Conservation (phyloP, 2,113 vertebrate species). For the Lycaon pictus region DNA sequence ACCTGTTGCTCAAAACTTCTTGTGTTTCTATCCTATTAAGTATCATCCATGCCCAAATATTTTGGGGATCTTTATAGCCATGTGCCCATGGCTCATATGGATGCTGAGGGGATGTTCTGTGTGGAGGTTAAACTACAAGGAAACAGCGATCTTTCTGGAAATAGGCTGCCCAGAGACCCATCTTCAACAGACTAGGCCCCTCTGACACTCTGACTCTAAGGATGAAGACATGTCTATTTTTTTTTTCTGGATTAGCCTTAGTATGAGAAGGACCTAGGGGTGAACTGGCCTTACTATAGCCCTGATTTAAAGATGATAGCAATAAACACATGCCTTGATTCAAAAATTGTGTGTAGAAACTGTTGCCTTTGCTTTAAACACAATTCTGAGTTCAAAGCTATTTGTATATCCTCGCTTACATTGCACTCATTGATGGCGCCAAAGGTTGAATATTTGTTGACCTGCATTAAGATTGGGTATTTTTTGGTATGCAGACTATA, state of each 20-base stretch:
- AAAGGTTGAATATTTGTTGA: background rate
- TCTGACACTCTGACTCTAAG: background rate
- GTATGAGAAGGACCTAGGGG: background rate
- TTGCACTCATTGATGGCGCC: background rate
- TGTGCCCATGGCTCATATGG: background rate
- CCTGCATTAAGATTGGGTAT: background rate
- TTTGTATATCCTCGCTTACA: background rate
- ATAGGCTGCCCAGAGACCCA: background rate
- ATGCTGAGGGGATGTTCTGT: background rate
- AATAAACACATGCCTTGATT: background rate
- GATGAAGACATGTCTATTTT: background rate
- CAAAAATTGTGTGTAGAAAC: background rate
- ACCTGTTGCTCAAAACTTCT: background rate
- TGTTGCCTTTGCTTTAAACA: background rate
- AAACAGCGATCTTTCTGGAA: background rate
- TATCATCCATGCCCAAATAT: background rate
- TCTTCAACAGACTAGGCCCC: background rate
- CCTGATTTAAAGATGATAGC: background rate
- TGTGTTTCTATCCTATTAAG: background rate
- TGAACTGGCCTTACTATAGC: background rate
- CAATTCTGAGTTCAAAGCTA: background rate
- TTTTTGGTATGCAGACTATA: background rate
- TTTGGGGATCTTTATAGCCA: background rate
- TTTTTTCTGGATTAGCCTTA: background rate
- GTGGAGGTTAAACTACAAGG: background rate